Percentiles rank a stretch among this genome's conserved stretches.
phyloP scores from a whole-genome alignment of 30 jellyfish, hydroid and myxozoan genomes.

The Turritopsis rubra region DNA sequence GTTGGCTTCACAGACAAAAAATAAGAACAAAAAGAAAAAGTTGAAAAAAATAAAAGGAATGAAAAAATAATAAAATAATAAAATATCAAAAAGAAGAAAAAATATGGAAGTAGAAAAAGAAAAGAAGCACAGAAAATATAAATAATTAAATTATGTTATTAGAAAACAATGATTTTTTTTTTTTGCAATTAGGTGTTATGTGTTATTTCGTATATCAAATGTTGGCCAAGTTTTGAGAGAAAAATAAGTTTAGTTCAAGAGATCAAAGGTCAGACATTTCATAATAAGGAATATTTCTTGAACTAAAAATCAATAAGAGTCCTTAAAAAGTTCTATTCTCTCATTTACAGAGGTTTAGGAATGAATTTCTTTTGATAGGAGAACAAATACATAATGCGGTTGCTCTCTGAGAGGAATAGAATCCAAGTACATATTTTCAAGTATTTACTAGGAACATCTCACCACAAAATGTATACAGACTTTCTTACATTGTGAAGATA shows the following conservation, averaged over 20 bases:
- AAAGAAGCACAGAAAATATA: neutral
- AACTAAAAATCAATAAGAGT: too few relatives aligned
- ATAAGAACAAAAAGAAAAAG: neutral
- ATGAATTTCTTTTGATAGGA: too few relatives aligned
- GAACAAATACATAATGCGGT: too few relatives aligned
- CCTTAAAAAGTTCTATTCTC: too few relatives aligned
- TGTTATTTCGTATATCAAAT: neutral
- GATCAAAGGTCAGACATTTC: neutral
- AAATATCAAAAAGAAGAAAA: neutral
- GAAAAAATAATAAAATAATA: too few relatives aligned
- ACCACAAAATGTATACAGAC: too few relatives aligned
- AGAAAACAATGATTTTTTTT: neutral
- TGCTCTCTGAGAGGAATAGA: too few relatives aligned
- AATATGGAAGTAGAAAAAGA: neutral
- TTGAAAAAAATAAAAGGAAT: neutral
- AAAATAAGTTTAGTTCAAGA: neutral
- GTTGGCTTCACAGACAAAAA: neutral
- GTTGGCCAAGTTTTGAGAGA: neutral
- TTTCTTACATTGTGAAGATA: too few relatives aligned
- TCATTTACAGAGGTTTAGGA: too few relatives aligned
- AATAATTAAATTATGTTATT: neutral
- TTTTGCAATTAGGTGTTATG: neutral
- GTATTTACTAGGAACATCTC: too few relatives aligned
- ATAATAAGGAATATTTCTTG: too few relatives aligned
- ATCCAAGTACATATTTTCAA: too few relatives aligned